Evolutionary conservation across 2,888 invertebrate genomes (phyloP).

Genomic region (Autographa gamma): DNA sequence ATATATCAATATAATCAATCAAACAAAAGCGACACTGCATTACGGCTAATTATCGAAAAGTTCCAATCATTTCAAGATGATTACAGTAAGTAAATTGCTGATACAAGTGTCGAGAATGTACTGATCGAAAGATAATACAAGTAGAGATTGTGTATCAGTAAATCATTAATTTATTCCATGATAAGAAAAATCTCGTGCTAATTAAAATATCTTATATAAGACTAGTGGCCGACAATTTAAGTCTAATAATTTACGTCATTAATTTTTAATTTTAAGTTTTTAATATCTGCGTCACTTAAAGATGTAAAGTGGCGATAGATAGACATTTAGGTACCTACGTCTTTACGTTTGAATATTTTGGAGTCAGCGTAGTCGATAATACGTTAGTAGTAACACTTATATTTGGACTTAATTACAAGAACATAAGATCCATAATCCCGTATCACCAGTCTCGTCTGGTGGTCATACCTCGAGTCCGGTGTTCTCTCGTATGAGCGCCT

Average conservation of each 20-base stretch:
- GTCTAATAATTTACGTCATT: too few relatives aligned
- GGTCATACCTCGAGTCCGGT: constrained; percentile 31
- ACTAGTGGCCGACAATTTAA: background rate
- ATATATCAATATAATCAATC: background rate
- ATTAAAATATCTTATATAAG: background rate
- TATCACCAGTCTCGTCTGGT: constrained; percentile 60
- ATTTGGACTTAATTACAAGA: too few relatives aligned
- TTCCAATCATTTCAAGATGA: background rate
- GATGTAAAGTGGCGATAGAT: too few relatives aligned
- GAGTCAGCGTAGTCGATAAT: too few relatives aligned
- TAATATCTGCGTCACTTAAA: too few relatives aligned
- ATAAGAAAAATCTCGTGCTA: background rate
- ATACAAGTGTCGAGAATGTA: background rate
- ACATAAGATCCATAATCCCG: too few relatives aligned
- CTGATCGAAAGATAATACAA: background rate
- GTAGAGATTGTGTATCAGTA: constrained; percentile 1
- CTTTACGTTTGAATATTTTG: too few relatives aligned
- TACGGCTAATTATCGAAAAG: background rate
- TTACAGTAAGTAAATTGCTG: background rate
- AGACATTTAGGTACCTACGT: too few relatives aligned
- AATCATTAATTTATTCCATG: background rate
- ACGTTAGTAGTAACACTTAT: too few relatives aligned
- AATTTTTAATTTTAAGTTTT: too few relatives aligned
- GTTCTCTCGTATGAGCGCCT: constrained; percentile 63
- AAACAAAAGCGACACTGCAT: background rate